Evolutionary conservation across 2,113 vertebrate genomes (phyloP), one percentile per base, ranked within the genome.

Genomic region (Cololabis saira): DNA sequence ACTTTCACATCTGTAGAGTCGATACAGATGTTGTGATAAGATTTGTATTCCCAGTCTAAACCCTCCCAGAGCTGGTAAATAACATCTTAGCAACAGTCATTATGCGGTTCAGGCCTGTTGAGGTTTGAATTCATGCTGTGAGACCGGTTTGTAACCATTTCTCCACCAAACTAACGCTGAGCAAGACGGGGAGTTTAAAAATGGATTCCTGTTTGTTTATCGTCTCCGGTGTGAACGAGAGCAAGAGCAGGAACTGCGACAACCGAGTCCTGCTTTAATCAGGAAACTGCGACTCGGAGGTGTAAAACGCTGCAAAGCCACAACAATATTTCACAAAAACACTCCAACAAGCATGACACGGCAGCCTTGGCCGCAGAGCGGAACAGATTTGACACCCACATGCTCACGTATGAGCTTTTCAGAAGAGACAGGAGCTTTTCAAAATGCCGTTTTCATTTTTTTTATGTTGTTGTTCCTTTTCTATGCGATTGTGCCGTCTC

Each of bases 31-130:
- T 12, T 27, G 9, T n/a, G 22, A 48, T 1, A 19, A 16, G 24
- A 61, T n/a, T 27, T 47, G n/a, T 60, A 12, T 13, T 42, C 12
- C 55, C 37, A 18, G 43, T 62, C 3, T 37, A 40, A 45, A 50
- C 50, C 1, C 48, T 41, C 24, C 0, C 3, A 57, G 56, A 45
- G 15, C 17, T 11, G 59, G 33, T 62, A 53, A 53, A 18, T 65
- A 3, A 44, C 41, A 30, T 13, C 33, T 61, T 24, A 44, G 33
- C 57, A 30, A 15, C 61, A 22, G 12, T 40, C 30, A 56, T 21
- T 48, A 56, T 40, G 53, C 53, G 21, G 40, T 14, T 30, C 63
- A 59, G 33, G 2, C 53, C 59, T 16, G 55, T 66, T 50, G n/a
- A 61, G 41, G 45, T 52, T 51, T 55, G 40, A 10, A 43, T 52